A percentile compares a stretch with the other conserved stretches of the same genome.
Conservation (phyloP, 1,140 invertebrate species). For the Drosophila paulistorum region DNA sequence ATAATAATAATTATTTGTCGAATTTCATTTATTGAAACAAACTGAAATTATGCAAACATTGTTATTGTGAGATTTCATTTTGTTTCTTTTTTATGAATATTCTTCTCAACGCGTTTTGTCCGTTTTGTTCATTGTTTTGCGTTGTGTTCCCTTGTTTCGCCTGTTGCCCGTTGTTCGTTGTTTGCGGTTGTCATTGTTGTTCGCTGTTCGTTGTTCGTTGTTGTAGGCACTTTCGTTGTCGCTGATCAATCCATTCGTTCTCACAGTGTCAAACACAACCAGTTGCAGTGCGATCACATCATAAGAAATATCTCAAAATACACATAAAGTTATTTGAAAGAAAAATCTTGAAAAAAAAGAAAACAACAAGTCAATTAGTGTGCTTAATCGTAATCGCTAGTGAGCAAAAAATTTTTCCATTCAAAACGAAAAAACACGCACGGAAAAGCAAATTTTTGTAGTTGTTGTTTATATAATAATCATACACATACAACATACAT, state of each 20-base stretch:
- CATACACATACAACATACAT: conserved; percentile 16
- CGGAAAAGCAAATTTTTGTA: not conserved
- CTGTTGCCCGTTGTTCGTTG: conserved; percentile 42
- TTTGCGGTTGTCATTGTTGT: conserved; percentile 41
- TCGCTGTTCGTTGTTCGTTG: conserved; percentile 42
- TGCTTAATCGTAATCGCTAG: conserved; percentile 14
- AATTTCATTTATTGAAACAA: conserved; percentile 59
- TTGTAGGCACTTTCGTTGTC: conserved; percentile 67
- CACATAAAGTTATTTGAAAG: not conserved
- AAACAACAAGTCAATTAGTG: not conserved
- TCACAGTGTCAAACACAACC: conserved; percentile 61
- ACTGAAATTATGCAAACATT: conserved; percentile 65
- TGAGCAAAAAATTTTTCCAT: conserved; percentile 21
- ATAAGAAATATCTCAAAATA: conserved; percentile 35
- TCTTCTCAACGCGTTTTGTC: conserved; percentile 31
- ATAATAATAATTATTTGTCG: conserved; percentile 36
- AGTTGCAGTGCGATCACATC: conserved; percentile 53
- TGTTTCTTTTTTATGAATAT: conserved; percentile 44
- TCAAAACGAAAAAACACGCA: conserved; percentile 25
- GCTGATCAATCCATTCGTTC: conserved; percentile 43
- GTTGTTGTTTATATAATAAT: conserved; percentile 57
- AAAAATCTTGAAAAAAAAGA: not conserved
- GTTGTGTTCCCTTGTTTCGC: conserved; percentile 52
- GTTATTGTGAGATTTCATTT: conserved; percentile 64
- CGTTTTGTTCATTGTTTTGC: conserved; percentile 22